A percentile compares a stretch with the other conserved stretches of the same genome.
Evolutionary conservation across 2,888 invertebrate species (phyloP).

Genomic region (Cheilosia impressa): DNA sequence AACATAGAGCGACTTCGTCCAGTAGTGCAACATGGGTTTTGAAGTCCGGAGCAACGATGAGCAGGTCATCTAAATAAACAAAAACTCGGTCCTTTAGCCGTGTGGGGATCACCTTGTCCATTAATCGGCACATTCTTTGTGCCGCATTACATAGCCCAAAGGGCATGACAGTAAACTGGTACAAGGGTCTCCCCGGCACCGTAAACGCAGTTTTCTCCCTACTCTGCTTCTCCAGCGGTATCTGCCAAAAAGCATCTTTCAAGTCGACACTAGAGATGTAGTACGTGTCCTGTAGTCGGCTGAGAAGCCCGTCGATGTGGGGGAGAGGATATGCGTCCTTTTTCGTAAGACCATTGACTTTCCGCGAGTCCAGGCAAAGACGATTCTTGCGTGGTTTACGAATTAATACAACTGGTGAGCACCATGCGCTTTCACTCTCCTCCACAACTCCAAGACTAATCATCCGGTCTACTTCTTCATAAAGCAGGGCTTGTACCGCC

Average conservation of each 20-base stretch:
- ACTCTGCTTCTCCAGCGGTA: not conserved
- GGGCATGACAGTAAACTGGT: constrained; percentile 63
- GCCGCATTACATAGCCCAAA: constrained; percentile 69
- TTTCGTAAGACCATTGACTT: not conserved
- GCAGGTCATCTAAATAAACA: constrained; percentile 43
- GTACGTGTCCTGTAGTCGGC: not conserved
- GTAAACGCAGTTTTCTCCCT: constrained; percentile 49
- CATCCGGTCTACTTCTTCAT: constrained; percentile 79
- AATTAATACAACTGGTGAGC: too few species aligned
- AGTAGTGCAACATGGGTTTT: constrained; percentile 26
- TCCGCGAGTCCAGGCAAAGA: constrained; percentile 76
- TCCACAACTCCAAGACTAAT: constrained; percentile 62
- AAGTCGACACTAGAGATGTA: too few species aligned
- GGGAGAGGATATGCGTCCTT: constrained; percentile 23
- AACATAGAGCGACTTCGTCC: constrained; percentile 48
- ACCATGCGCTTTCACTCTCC: constrained; percentile 54
- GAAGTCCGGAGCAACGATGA: constrained; percentile 52
- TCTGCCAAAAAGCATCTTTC: too few species aligned
- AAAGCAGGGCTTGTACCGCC: constrained; percentile 58
- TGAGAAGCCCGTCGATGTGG: constrained; percentile 14
- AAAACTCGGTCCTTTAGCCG: constrained; percentile 33
- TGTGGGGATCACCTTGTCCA: constrained; percentile 50
- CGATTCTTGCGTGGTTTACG: too few species aligned
- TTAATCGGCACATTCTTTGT: constrained; percentile 60
- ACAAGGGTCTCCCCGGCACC: constrained; percentile 49